Conservation (phyloP, 2,888 invertebrate genomes). For the Hemithea aestivaria region DNA sequence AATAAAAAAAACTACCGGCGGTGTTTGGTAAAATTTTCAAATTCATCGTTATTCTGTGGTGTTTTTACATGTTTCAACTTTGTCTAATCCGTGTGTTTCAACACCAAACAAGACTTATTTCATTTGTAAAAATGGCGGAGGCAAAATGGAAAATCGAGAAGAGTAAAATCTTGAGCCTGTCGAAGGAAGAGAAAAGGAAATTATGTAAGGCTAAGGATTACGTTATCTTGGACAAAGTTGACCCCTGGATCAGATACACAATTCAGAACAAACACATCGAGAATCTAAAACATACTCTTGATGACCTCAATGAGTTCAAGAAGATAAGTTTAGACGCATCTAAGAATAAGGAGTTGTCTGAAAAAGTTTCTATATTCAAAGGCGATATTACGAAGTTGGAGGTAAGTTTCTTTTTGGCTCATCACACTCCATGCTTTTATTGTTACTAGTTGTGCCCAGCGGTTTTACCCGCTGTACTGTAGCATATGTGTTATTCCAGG, state of each 20-base stretch:
- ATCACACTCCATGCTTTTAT: no score
- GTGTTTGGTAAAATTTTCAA: conserved; percentile 21
- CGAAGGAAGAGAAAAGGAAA: conserved; percentile 74
- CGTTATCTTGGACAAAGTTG: conserved; percentile 63
- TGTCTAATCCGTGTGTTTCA: conserved; percentile 9
- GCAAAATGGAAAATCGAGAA: conserved; percentile 72
- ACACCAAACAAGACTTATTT: conserved; percentile 29
- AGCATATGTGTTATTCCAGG: no score
- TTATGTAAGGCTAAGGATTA: conserved; percentile 62
- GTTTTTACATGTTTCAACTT: no score
- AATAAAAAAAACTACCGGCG: conserved; percentile 20
- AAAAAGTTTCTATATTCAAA: conserved; percentile 83
- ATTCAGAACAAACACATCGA: conserved; percentile 51
- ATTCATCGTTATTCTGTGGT: no score
- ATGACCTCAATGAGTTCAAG: conserved; percentile 53
- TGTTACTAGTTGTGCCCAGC: no score
- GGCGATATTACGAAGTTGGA: conserved; percentile 92
- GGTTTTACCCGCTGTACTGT: no score
- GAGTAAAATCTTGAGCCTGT: conserved; percentile 72
- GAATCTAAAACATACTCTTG: conserved; percentile 52
- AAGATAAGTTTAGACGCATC: conserved; percentile 49
- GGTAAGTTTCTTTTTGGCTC: conserved; percentile 54
- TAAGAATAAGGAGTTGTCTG: conserved; percentile 65
- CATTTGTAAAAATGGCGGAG: conserved; percentile 57
- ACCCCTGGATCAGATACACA: conserved; percentile 78